Evolutionary conservation across 2,113 vertebrate genomes (phyloP).

Genomic region (Oryzias curvinotus): DNA sequence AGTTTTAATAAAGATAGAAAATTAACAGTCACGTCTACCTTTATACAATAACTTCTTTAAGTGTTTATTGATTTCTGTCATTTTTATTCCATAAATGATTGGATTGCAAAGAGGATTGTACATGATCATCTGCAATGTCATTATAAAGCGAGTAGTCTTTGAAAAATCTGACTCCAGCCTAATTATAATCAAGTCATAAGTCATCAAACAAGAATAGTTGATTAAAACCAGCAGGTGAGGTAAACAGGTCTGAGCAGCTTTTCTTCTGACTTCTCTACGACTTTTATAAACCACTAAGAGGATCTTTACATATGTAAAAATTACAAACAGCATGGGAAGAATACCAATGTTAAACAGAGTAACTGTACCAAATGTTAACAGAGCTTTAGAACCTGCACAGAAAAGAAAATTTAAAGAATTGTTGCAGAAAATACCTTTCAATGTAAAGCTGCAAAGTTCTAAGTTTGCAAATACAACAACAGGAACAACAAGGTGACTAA

Average conservation of each 20-base stretch:
- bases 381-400: background rate
- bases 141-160: too few species aligned
- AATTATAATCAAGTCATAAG: too few species aligned
- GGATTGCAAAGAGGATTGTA: too few species aligned
- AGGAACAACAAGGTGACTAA: background rate
- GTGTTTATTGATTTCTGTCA: too few species aligned
- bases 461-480: background rate
- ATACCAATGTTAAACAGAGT: background rate
- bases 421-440: slow-evolving; percentile 5
- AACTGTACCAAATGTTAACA: background rate
- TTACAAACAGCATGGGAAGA: background rate
- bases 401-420: background rate
- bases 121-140: too few species aligned
- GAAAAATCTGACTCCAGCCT: too few species aligned
- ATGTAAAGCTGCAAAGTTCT: background rate
- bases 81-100: too few species aligned
- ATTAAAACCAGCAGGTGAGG: slow-evolving; percentile 30
- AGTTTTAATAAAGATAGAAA: too few species aligned
- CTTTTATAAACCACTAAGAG: slow-evolving; percentile 3
- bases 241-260: slow-evolving; percentile 34
- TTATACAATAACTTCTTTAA: too few species aligned
- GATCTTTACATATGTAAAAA: slow-evolving; percentile 30
- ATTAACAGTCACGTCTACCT: too few species aligned
- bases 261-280: slow-evolving; percentile 12
- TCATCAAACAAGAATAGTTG: background rate